These are phyloP conservation scores for Trichopoda pennipes DNA, from an alignment of 2,888 invertebrate genomes.

Conservation along the genomic window DNA sequence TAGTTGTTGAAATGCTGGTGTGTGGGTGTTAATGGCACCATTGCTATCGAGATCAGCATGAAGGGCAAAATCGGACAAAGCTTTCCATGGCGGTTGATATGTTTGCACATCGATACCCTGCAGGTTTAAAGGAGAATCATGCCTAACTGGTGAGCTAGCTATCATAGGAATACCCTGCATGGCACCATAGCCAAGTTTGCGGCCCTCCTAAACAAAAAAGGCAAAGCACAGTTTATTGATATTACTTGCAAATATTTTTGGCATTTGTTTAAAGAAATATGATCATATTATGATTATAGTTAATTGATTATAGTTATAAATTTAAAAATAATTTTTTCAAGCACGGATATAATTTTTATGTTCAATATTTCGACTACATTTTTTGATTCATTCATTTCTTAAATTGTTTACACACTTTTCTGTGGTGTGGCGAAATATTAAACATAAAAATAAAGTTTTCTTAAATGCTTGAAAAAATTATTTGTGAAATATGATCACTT, in stretches of 20 bases:
- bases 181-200: constrained; percentile 95
- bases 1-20: constrained; percentile 96
- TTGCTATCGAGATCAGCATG: constrained; percentile 93
- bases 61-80: constrained; percentile 96
- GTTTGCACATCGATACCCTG: constrained; percentile 93
- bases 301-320: too few relatives aligned
- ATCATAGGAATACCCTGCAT: constrained; percentile 99
- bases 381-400: too few relatives aligned
- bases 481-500: not conserved
- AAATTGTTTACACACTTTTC: too few relatives aligned
- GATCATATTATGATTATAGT: too few relatives aligned
- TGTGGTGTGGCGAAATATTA: too few relatives aligned
- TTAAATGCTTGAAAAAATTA: too few relatives aligned
- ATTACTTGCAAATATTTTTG: not conserved
- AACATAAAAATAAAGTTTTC: too few relatives aligned
- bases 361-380: too few relatives aligned
- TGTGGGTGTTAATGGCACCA: constrained; percentile 89
- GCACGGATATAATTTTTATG: too few relatives aligned
- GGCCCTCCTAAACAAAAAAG: constrained; percentile 83
- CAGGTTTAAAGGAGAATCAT: constrained; percentile 92
- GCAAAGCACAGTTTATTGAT: not conserved
- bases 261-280: too few relatives aligned
- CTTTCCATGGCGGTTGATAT: constrained; percentile 99
- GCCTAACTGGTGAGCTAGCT: constrained; percentile 95
- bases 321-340: too few relatives aligned